A percentile compares a stretch with the other conserved stretches of the same genome.
Conservation (phyloP, 2,113 vertebrate genomes). For the Tenebrosternarchus preto region DNA sequence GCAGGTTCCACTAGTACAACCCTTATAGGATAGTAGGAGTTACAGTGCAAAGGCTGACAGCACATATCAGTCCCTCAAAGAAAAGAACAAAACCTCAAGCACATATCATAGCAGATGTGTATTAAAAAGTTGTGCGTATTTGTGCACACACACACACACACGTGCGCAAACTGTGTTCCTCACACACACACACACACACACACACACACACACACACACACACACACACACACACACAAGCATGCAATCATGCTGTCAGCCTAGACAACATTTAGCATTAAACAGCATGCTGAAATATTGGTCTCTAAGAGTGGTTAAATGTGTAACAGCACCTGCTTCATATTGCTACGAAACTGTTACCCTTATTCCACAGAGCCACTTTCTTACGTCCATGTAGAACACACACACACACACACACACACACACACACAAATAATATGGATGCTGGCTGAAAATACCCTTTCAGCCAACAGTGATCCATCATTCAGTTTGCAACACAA, state of each 20-base stretch:
- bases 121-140: background rate
- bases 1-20: slow-evolving; percentile 19
- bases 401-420: background rate
- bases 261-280: slow-evolving; percentile 17
- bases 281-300: slow-evolving; percentile 44
- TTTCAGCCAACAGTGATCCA: background rate
- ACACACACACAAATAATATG: background rate
- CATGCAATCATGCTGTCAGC: slow-evolving; percentile 13
- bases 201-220: background rate
- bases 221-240: slow-evolving; percentile 1
- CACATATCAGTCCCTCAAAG: background rate
- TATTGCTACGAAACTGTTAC: slow-evolving; percentile 39
- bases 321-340: slow-evolving; percentile 25
- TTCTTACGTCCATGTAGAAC: background rate
- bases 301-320: slow-evolving; percentile 35
- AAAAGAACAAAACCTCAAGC: background rate
- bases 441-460: background rate
- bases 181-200: background rate
- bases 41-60: slow-evolving; percentile 12
- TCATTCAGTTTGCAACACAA: background rate
- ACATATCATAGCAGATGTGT: background rate
- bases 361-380: background rate
- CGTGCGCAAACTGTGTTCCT: background rate
- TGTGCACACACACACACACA: background rate
- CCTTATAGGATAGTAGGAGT: background rate